A percentile compares a stretch with the other conserved stretches of the same genome.
Conservation (phyloP, 2,797 vertebrate genomes). For the Chloroceryle inda region DNA sequence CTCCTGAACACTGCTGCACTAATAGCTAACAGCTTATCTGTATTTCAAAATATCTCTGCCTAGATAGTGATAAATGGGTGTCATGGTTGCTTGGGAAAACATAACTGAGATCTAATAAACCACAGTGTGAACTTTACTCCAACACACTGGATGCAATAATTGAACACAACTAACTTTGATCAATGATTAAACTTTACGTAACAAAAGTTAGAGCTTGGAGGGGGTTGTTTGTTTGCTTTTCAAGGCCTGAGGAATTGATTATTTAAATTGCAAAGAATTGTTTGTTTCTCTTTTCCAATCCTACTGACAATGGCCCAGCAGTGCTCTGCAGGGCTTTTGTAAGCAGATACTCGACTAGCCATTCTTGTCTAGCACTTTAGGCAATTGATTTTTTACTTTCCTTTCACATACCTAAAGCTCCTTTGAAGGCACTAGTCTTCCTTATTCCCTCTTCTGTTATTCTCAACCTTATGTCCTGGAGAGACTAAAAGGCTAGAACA, state of each 20-base stretch:
- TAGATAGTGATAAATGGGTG: constrained; percentile 81
- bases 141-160: constrained; percentile 56
- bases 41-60: constrained; percentile 76
- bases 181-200: constrained; percentile 83
- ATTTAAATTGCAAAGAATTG: constrained; percentile 17
- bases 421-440: neutral
- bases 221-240: constrained; percentile 68
- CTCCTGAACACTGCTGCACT: constrained; percentile 5
- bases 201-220: constrained; percentile 38
- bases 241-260: constrained; percentile 70
- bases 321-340: neutral
- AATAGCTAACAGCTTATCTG: constrained; percentile 77
- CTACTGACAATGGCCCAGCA: neutral
- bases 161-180: constrained; percentile 62
- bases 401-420: constrained; percentile 20
- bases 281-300: constrained; percentile 17
- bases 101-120: neutral
- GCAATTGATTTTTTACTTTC: neutral
- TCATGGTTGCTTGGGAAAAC: constrained; percentile 65
- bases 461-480: neutral
- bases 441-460: neutral
- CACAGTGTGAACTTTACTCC: constrained; percentile 59
- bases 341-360: neutral
- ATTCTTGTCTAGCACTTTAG: neutral
- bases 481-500: constrained; percentile 15